A percentile compares a stretch with the other conserved stretches of the same genome.
Conservation (phyloP, 1,140 invertebrate genomes). For the Stegodyphus dumicola region DNA sequence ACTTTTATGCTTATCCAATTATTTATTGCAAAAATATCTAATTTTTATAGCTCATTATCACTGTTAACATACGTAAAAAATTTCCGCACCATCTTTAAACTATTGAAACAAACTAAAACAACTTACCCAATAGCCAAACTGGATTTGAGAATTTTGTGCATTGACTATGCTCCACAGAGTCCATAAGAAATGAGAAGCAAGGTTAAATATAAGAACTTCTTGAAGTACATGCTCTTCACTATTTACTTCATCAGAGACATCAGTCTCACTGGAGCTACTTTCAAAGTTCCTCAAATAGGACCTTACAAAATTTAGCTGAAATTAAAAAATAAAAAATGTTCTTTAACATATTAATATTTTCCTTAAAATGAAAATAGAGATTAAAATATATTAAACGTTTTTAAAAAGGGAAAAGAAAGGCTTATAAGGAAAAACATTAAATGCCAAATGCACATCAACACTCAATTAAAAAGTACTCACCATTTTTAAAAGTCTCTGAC, state of each 20-base stretch:
- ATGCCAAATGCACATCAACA: too few relatives aligned
- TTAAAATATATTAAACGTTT: too few relatives aligned
- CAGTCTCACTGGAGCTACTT: conserved; percentile 38
- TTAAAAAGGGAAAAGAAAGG: too few relatives aligned
- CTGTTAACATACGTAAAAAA: too few relatives aligned
- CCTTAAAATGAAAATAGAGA: too few relatives aligned
- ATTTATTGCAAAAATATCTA: too few relatives aligned
- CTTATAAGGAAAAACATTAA: too few relatives aligned
- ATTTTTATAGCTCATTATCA: too few relatives aligned
- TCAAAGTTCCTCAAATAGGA: conserved; percentile 63
- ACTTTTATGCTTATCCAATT: too few relatives aligned
- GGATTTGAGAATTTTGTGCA: conserved; percentile 86
- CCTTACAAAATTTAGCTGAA: conserved; percentile 67
- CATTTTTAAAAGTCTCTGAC: too few relatives aligned
- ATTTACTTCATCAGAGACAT: conserved; percentile 64
- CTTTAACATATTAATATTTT: neutral
- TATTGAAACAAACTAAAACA: neutral
- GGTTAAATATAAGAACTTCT: conserved; percentile 84
- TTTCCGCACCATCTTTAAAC: too few relatives aligned
- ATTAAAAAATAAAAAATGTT: conserved; percentile 50
- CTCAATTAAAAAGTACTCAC: too few relatives aligned
- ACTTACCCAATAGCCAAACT: conserved; percentile 94
- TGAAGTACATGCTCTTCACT: conserved; percentile 72
- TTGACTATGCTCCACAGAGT: conserved; percentile 90
- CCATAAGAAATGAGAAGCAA: conserved; percentile 95